These are phyloP conservation scores for Hycleus phaleratus DNA, from an alignment of 1,140 invertebrate species.

Conservation along the genomic window DNA sequence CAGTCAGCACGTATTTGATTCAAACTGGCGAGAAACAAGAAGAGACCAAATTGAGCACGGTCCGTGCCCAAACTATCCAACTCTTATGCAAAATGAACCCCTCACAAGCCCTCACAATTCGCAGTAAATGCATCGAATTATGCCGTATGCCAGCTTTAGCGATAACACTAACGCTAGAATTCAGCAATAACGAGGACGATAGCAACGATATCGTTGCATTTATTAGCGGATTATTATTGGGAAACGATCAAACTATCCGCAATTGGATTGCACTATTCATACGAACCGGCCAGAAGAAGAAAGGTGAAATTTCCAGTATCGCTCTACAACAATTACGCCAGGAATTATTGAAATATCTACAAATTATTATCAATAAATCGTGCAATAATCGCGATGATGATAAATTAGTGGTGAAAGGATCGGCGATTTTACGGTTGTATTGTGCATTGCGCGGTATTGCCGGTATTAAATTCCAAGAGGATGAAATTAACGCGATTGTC, in stretches of 20 bases:
- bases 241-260: constrained; percentile 77
- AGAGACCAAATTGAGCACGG: constrained; percentile 63
- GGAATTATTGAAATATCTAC: constrained; percentile 65
- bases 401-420: constrained; percentile 68
- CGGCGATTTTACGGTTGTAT: constrained; percentile 74
- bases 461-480: constrained; percentile 88
- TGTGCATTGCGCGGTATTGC: constrained; percentile 89
- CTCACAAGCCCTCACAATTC: constrained; percentile 68
- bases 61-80: constrained; percentile 64
- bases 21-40: constrained; percentile 83
- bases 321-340: constrained; percentile 70
- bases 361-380: constrained; percentile 50
- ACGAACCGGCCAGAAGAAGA: constrained; percentile 82
- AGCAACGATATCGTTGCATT: constrained; percentile 65
- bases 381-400: constrained; percentile 52
- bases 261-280: constrained; percentile 91
- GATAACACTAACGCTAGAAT: constrained; percentile 66
- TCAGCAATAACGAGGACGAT: constrained; percentile 29
- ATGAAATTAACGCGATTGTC: constrained; percentile 79
- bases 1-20: constrained; percentile 58
- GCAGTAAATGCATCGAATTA: constrained; percentile 79
- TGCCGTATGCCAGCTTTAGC: constrained; percentile 83
- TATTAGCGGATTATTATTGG: constrained; percentile 81
- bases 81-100: constrained; percentile 87
- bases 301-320: constrained; percentile 61